phyloP scores from a whole-genome alignment of 1,140 invertebrate genomes.

The Drosophila kepulauana region DNA sequence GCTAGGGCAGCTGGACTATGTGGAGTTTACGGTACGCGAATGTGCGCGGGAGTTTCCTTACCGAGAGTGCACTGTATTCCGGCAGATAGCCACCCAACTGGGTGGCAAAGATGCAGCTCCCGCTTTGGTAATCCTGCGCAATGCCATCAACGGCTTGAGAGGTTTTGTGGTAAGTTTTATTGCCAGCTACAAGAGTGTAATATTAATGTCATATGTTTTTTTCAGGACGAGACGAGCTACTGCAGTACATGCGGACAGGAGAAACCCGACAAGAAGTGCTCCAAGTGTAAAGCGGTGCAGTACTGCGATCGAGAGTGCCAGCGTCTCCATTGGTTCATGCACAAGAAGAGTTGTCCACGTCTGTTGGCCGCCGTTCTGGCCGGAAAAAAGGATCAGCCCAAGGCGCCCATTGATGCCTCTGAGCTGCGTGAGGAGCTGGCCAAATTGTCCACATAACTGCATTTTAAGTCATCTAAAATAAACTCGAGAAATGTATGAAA shows the following conservation, averaged over 20 bases:
- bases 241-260: conserved; percentile 96
- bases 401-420: conserved; percentile 64
- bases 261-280: conserved; percentile 95
- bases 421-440: conserved; percentile 75
- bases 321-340: conserved; percentile 97
- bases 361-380: conserved; percentile 79
- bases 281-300: conserved; percentile 96
- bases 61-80: conserved; percentile 93
- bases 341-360: conserved; percentile 94
- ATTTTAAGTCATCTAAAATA: conserved; percentile 29
- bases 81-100: conserved; percentile 91
- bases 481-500: conserved; percentile 3
- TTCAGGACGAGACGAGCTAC: conserved; percentile 88
- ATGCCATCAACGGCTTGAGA: conserved; percentile 95
- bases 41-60: conserved; percentile 95
- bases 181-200: not conserved
- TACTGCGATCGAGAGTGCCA: conserved; percentile 98
- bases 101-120: conserved; percentile 89
- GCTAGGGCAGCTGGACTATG: conserved; percentile 91
- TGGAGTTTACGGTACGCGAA: conserved; percentile 94
- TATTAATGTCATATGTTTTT: not conserved
- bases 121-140: conserved; percentile 91
- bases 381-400: conserved; percentile 32
- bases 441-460: conserved; percentile 56
- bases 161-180: conserved; percentile 86